Base-by-base conservation (phyloP, 2,888 invertebrate genomes). In the Thereva unica region DNA sequence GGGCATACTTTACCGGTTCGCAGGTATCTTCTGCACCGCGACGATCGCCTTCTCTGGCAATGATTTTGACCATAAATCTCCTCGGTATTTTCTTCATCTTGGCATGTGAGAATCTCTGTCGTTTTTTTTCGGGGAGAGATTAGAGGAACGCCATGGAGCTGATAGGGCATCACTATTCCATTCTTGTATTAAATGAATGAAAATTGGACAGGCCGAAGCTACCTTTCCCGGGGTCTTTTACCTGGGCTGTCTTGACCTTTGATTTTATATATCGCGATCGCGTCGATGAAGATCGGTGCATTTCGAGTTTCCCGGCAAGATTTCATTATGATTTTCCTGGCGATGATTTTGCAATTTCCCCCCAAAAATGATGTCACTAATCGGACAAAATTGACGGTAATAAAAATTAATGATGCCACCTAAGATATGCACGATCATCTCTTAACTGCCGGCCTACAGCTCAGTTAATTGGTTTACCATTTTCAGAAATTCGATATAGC, bases 1-100 rank as follows among this genome's bases (percentile, higher is more conserved):
- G 61, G 61, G 61, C 61, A 40, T 61, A 50, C 61, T 61, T 61
- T 61, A 61, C 61, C 50, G 61, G 50, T 61, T 40, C 41, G 50
- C 50, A 61, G 50, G 50, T 61, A 50, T 61, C 50, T 59, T 59
- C 35, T 35, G 54, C 40, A 4, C 50, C 34, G 12, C 23, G 23
- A 23, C 23, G 50, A 50, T 50, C 34, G 35, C 35, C 34, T 57
- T 42, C 56, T 44, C n/a, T 35, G 49, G 49, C 49, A 38, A 49
- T 59, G 59, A 59, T 49, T 59, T 61, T 61, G 23, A 9, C 50
- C 50, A 50, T 61, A 61, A 49, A 61, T 61, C 50, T 38, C 50
- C 61, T 61, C 61, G 40, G 38, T 50, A 61, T 61, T 61, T 23
- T 23, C 23, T 23, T 61, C 50, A 61, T 61, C 50, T 61, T 61